These are phyloP conservation scores for Paedocypris micromegethes DNA, from an alignment of 2,797 vertebrate species.

Conservation along the genomic window DNA sequence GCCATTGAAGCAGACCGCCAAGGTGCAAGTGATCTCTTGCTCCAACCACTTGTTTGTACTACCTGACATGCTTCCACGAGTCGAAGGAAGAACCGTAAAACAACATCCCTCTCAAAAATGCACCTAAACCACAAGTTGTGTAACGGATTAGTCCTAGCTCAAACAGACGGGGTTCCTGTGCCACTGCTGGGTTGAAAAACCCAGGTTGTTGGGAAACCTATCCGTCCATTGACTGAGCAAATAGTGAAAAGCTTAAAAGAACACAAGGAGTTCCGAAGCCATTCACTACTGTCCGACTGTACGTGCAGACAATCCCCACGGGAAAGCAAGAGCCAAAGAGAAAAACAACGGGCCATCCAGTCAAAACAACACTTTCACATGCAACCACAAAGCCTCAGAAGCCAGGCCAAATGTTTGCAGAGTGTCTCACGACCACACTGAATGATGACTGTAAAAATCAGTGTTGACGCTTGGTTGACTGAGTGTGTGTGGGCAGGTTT, in stretches of 20 bases:
- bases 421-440: slow-evolving; percentile 27
- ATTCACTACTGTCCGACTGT: slow-evolving; percentile 55
- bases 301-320: slow-evolving; percentile 44
- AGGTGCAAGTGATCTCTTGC: slow-evolving; percentile 50
- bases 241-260: slow-evolving; percentile 63
- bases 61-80: slow-evolving; percentile 49
- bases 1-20: slow-evolving; percentile 50
- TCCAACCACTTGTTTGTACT: slow-evolving; percentile 43
- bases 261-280: slow-evolving; percentile 62
- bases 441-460: slow-evolving; percentile 34
- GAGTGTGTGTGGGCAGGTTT: slow-evolving; percentile 20
- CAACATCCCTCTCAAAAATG: slow-evolving; percentile 29
- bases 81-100: slow-evolving; percentile 8
- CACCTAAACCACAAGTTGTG: slow-evolving; percentile 36
- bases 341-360: slow-evolving; percentile 12
- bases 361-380: slow-evolving; percentile 42
- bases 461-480: slow-evolving; percentile 24
- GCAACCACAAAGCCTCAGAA: slow-evolving; percentile 26
- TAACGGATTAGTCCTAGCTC: slow-evolving; percentile 36
- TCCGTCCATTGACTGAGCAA: slow-evolving; percentile 63
- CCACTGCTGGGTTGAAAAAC: slow-evolving; percentile 55
- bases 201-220: slow-evolving; percentile 56
- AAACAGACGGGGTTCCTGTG: slow-evolving; percentile 7
- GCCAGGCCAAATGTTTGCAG: slow-evolving; percentile 24
- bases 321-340: slow-evolving; percentile 30